Conservation (phyloP, 64 coral and sea anemone genomes). For the Montipora capricornis region DNA sequence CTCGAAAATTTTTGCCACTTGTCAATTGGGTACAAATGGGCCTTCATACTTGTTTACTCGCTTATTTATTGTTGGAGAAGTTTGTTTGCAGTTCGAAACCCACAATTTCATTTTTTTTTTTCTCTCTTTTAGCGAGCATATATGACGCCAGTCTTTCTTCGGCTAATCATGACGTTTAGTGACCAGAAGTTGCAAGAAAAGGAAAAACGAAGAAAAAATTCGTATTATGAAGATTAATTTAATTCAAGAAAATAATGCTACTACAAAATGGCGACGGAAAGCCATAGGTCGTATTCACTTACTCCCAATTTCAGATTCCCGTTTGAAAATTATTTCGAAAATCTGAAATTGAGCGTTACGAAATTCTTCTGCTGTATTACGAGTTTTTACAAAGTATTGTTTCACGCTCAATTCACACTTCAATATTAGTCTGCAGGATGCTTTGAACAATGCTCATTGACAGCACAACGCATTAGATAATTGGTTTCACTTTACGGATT, state of each 20-base stretch:
- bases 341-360: slow-evolving; percentile 26
- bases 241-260: background rate
- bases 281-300: background rate
- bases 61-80: slow-evolving; percentile 10
- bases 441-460: slow-evolving; percentile 56
- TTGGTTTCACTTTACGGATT: slow-evolving; percentile 38
- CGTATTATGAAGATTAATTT: background rate
- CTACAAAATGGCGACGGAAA: background rate
- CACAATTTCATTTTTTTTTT: no score
- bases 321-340: slow-evolving; percentile 5
- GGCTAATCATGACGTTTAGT: no score
- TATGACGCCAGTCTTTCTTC: no score
- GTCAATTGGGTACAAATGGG: background rate
- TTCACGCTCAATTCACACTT: slow-evolving; percentile 33
- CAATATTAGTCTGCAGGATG: slow-evolving; percentile 62
- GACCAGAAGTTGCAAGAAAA: no score
- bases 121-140: no score
- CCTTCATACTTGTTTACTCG: slow-evolving; percentile 13
- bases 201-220: background rate
- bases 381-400: slow-evolving; percentile 27
- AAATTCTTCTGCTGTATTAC: background rate
- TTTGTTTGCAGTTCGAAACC: slow-evolving; percentile 15
- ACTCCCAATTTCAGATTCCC: background rate
- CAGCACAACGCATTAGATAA: slow-evolving; percentile 36
- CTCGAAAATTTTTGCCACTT: background rate